These are phyloP conservation scores for Myocastor coypus DNA, from an alignment of 2,113 vertebrate genomes.

Conservation along the genomic window DNA sequence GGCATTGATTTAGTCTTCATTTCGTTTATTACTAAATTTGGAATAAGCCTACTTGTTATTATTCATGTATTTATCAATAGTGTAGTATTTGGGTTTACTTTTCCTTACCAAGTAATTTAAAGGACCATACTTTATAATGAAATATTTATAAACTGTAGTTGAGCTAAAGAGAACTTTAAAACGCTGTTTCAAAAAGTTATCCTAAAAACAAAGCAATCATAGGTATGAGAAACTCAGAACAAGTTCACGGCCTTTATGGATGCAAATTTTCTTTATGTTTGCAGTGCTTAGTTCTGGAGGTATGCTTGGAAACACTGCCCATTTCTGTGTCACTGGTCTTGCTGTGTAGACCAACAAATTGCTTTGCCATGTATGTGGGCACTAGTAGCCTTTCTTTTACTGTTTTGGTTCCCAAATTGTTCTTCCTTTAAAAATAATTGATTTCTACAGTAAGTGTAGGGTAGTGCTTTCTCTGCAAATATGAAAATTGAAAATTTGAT, in stretches of 20 bases:
- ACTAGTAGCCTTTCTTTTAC: not conserved
- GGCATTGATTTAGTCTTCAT: constrained; percentile 24
- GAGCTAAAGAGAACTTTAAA: constrained; percentile 11
- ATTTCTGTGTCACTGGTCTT: not conserved
- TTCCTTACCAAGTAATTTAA: constrained; percentile 42
- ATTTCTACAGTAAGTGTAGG: not conserved
- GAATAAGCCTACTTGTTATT: not conserved
- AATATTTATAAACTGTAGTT: not conserved
- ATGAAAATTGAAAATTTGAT: constrained; percentile 7
- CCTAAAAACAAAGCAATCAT: not conserved
- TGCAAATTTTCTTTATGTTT: not conserved
- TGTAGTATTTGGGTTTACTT: not conserved
- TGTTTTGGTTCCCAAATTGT: not conserved
- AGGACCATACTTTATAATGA: not conserved
- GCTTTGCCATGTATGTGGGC: not conserved
- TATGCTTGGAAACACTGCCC: not conserved
- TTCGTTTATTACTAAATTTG: constrained; percentile 25
- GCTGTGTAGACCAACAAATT: not conserved
- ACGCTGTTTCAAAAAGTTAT: constrained; percentile 2
- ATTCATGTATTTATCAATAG: not conserved
- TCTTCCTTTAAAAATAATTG: constrained; percentile 37
- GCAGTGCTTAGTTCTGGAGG: not conserved
- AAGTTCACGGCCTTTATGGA: not conserved
- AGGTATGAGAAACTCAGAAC: not conserved
- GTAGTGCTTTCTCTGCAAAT: constrained; percentile 10